Evolutionary conservation across 2,113 vertebrate genomes (phyloP), one percentile per base, ranked within the genome.

Genomic region (Sinocyclocheilus grahami): DNA sequence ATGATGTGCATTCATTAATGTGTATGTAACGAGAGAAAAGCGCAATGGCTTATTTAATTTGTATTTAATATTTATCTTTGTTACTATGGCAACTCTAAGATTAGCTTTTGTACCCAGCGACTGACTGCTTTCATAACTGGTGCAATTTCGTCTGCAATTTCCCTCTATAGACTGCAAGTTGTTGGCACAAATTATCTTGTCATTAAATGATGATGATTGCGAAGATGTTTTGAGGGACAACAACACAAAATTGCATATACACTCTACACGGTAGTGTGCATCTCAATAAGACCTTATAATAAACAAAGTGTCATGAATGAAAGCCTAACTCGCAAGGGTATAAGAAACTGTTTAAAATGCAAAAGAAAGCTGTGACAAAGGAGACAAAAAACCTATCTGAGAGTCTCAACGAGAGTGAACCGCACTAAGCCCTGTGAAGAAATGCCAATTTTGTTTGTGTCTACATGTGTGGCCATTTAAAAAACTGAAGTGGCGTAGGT

Each of bases 1-100:
- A 22, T 42, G 37, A 9, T 42, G 12, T 62, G 37, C 20, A 42
- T 62, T 78, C 16, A 14, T 80, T 60, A 78, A 62, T 48, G 33
- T 18, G n/a, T 24, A 42, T 65, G 39, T 48, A 27, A 81, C 46
- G 12, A 24, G 37, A 80, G 20, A 65, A 24, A 42, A 27, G 6
- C 2, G 1, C 11, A 51, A 69, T 12, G 3, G 27, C 67, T 74
- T 83, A 71, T 55, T 72, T 67, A 27, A 80, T 84, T 75, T 75
- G 62, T 51, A 80, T 48, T 65, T 63, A 51, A 80, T 65, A 86
- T 69, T 24, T 84, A 53, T 83, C 81, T 78, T 80, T 88, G 87
- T 84, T 84, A 86, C 87, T 80, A 88, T 88, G 85, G 87, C 51
- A 85, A 88, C 87, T 48, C 27, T 10, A 84, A 88, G 58, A 48